Percentiles rank a stretch among this genome's conserved stretches.
Conservation (phyloP, 2,797 vertebrate genomes). For the Astyanax mexicanus region DNA sequence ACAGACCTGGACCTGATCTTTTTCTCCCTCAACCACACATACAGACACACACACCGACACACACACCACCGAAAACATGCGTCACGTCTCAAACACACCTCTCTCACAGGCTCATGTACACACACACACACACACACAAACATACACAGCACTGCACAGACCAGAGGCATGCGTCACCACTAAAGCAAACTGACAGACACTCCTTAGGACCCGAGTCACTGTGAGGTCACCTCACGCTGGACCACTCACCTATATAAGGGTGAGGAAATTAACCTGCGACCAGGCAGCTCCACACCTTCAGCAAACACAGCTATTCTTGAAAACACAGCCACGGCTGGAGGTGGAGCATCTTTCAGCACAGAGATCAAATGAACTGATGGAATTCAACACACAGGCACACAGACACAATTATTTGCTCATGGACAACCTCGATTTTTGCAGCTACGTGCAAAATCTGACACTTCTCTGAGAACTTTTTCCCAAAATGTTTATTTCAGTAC, state of each 20-base stretch:
- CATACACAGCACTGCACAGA: neutral
- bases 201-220: too few species aligned
- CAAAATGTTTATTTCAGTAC: conserved; percentile 59
- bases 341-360: neutral
- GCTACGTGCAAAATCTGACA: conserved; percentile 43
- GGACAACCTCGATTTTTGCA: conserved; percentile 34
- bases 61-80: too few species aligned
- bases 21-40: too few species aligned
- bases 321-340: neutral
- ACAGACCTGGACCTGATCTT: too few species aligned
- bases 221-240: too few species aligned
- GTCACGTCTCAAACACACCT: too few species aligned
- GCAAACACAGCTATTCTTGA: neutral
- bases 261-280: conserved; percentile 11
- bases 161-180: conserved; percentile 50
- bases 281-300: conserved; percentile 14
- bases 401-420: conserved; percentile 37
- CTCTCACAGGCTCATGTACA: too few species aligned
- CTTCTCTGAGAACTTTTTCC: conserved; percentile 59
- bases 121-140: too few species aligned
- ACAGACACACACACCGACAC: too few species aligned
- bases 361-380: neutral
- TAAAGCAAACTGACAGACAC: conserved; percentile 6
- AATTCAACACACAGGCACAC: conserved; percentile 1
- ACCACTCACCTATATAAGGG: conserved; percentile 21